Evolutionary conservation across 1,140 invertebrate genomes (phyloP).

Genomic region (Polyergus mexicanus): DNA sequence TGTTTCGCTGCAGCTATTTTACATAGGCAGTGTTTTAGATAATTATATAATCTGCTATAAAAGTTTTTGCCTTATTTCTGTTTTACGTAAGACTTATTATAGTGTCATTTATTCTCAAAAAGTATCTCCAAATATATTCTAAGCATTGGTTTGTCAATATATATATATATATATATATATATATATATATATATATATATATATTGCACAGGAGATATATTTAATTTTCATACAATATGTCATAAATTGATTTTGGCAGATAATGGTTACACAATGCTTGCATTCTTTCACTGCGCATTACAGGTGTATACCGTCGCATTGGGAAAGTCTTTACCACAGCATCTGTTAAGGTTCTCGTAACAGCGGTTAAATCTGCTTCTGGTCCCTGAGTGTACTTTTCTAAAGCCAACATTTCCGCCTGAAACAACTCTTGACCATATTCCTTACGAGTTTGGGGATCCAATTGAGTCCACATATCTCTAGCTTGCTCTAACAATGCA

Average conservation of each 20-base stretch:
- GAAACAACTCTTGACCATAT: constrained; percentile 93
- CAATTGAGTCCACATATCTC: constrained; percentile 92
- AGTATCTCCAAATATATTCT: neutral
- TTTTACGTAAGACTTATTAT: constrained; percentile 2
- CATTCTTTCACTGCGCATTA: constrained; percentile 91
- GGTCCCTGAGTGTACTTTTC: constrained; percentile 92
- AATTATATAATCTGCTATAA: constrained; percentile 3
- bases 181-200: neutral
- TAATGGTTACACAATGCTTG: constrained; percentile 93
- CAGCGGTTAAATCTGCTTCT: constrained; percentile 90
- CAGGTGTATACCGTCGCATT: constrained; percentile 92
- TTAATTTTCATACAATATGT: constrained; percentile 89
- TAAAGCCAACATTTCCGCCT: constrained; percentile 91
- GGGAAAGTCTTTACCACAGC: constrained; percentile 93
- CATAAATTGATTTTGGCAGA: constrained; percentile 91
- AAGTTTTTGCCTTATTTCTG: neutral
- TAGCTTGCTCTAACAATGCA: constrained; percentile 91
- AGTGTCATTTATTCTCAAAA: constrained; percentile 19
- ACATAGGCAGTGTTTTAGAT: constrained; percentile 27
- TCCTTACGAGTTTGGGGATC: constrained; percentile 91
- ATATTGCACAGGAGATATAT: neutral
- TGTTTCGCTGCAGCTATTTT: neutral
- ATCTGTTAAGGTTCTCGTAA: constrained; percentile 90
- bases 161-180: neutral
- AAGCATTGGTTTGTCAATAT: neutral